Conservation (phyloP, 1,140 invertebrate genomes). For the Pissodes strobi region DNA sequence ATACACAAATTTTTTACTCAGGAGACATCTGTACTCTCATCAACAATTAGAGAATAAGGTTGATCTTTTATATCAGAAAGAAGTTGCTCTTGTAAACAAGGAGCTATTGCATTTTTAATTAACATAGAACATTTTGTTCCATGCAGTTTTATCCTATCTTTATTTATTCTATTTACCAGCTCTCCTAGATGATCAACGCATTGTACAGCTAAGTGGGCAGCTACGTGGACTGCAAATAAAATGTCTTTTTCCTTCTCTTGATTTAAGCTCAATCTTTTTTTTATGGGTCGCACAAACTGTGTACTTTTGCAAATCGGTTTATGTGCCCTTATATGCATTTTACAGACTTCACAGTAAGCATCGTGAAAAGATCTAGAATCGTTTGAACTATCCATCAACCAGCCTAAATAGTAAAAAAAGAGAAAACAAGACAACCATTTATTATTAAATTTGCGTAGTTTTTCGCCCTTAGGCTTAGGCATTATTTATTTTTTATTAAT, state of each 20-base stretch:
- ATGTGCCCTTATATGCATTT: not conserved
- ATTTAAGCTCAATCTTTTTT: not conserved
- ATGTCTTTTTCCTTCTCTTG: not conserved
- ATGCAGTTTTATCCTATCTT: not conserved
- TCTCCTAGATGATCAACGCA: conserved; percentile 1
- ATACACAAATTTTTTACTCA: not conserved
- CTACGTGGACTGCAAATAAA: not conserved
- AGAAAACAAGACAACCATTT: too few relatives aligned
- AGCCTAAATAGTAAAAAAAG: too few relatives aligned
- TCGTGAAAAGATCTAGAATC: not conserved
- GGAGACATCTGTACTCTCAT: conserved; percentile 4
- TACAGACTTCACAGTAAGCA: conserved; percentile 6
- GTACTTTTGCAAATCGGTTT: too few relatives aligned
- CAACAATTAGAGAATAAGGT: conserved; percentile 2
- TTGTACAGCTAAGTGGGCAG: not conserved
- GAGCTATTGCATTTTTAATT: conserved; percentile 6
- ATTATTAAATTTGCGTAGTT: too few relatives aligned
- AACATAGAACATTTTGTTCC: conserved; percentile 3
- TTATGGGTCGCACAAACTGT: not conserved
- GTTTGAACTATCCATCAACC: not conserved
- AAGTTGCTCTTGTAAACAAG: not conserved
- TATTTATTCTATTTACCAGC: not conserved
- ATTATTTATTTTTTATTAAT: too few relatives aligned
- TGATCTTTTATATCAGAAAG: not conserved
- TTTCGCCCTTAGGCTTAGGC: too few relatives aligned